A percentile compares a stretch with the other conserved stretches of the same genome.
phyloP scores from a whole-genome alignment of 2,797 vertebrate genomes.

The Odontamblyopus lacepedii region DNA sequence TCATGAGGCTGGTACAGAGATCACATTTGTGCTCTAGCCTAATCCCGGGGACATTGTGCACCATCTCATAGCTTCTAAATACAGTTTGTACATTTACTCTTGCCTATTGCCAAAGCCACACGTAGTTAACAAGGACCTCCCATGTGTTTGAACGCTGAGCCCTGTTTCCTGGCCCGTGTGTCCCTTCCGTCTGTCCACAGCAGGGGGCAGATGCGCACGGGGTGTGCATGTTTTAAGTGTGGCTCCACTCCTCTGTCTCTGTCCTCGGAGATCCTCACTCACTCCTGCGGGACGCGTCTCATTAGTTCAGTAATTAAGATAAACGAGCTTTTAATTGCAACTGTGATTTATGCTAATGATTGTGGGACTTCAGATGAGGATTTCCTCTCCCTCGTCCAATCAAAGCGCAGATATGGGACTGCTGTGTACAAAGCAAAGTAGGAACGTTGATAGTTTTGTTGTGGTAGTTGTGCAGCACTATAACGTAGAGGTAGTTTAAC shows the following conservation, averaged over 20 bases:
- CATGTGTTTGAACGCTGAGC: background rate
- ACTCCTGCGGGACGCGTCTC: constrained; percentile 79
- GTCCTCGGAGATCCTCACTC: constrained; percentile 68
- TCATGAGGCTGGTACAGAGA: background rate
- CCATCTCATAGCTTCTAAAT: background rate
- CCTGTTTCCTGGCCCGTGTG: constrained; percentile 23
- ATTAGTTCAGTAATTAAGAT: constrained; percentile 87
- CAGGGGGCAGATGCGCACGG: constrained; percentile 42
- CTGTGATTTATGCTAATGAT: constrained; percentile 81
- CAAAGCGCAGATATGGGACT: constrained; percentile 61
- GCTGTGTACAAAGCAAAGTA: constrained; percentile 52
- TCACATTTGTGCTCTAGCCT: background rate
- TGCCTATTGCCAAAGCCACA: background rate
- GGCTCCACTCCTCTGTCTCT: constrained; percentile 54
- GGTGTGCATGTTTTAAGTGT: constrained; percentile 50
- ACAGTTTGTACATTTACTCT: background rate
- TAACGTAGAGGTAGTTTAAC: constrained; percentile 13
- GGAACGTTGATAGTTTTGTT: constrained; percentile 32
- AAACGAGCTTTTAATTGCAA: constrained; percentile 84
- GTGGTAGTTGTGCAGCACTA: constrained; percentile 33
- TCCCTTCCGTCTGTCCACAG: constrained; percentile 13
- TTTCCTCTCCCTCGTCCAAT: constrained; percentile 67
- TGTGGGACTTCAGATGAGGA: constrained; percentile 73
- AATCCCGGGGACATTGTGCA: background rate
- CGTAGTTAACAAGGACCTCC: background rate